Percentiles rank a stretch among this genome's conserved stretches.
These are phyloP conservation scores for Nomada fabriciana DNA, from an alignment of 2,888 invertebrate genomes.

Conservation along the genomic window DNA sequence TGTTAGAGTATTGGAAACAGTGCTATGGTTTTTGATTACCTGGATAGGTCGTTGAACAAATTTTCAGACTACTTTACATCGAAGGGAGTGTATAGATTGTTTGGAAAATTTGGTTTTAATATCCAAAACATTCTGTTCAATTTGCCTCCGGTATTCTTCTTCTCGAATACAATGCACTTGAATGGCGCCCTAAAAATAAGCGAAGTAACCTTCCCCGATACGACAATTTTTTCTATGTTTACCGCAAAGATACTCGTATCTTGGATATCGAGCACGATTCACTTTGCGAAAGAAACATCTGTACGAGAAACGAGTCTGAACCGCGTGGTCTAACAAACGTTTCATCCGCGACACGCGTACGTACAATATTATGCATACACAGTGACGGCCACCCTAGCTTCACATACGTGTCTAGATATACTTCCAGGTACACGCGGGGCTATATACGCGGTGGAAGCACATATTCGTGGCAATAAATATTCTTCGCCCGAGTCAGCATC, in stretches of 20 bases:
- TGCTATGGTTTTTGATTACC: no score
- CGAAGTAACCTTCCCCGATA: no score
- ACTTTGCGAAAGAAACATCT: conserved; percentile 32
- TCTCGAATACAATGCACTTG: no score
- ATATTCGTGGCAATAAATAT: conserved; percentile 79
- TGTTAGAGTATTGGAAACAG: no score
- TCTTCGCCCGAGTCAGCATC: conserved; percentile 76
- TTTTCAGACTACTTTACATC: no score
- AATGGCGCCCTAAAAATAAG: no score
- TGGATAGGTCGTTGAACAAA: no score
- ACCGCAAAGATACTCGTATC: background rate
- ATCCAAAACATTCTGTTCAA: no score
- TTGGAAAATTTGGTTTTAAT: no score
- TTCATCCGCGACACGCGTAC: conserved; percentile 18
- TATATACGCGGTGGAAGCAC: conserved; percentile 43
- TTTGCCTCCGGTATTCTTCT: no score
- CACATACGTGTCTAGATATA: conserved; percentile 17
- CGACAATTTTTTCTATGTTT: no score
- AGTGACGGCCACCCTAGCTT: conserved; percentile 15
- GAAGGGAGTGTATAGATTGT: no score
- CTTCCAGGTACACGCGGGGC: conserved; percentile 33
- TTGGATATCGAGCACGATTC: background rate
- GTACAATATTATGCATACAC: conserved; percentile 1
- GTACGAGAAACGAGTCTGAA: conserved; percentile 63
- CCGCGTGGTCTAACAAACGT: conserved; percentile 67